Conservation (phyloP, 2,888 invertebrate genomes). For the Spicauda simplicius region DNA sequence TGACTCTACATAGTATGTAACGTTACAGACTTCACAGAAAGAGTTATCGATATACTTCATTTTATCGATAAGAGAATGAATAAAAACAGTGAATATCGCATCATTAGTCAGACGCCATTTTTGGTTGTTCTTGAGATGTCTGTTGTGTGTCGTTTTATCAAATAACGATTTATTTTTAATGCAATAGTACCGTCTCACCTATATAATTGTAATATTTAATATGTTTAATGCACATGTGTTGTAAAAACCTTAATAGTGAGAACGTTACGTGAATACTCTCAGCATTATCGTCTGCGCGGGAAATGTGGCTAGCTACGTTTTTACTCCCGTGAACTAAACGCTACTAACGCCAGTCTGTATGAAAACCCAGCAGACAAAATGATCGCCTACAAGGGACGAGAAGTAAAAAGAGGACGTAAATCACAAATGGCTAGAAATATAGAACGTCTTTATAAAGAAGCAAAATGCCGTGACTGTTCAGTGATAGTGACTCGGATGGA, state of each 20-base stretch:
- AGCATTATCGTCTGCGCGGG: constrained; percentile 73
- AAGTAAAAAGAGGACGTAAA: constrained; percentile 58
- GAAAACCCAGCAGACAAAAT: constrained; percentile 46
- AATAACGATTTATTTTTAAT: constrained; percentile 32
- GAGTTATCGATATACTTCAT: too few relatives aligned
- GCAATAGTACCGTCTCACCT: not conserved
- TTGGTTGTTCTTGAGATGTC: constrained; percentile 55
- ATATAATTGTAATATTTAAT: not conserved
- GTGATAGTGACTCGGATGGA: constrained; percentile 79
- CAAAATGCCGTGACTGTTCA: constrained; percentile 76
- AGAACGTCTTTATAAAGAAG: constrained; percentile 71
- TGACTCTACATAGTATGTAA: too few relatives aligned
- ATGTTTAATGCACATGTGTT: not conserved
- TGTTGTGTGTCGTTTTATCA: constrained; percentile 47
- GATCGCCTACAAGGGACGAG: constrained; percentile 71
- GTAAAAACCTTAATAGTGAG: not conserved
- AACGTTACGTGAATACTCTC: constrained; percentile 40
- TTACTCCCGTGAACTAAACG: constrained; percentile 48
- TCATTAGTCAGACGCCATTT: constrained; percentile 38
- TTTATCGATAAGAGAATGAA: not conserved
- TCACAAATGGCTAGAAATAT: constrained; percentile 68
- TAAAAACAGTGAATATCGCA: not conserved
- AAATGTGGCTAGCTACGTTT: constrained; percentile 75
- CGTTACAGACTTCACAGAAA: too few relatives aligned
- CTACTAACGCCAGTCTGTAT: not conserved